A percentile compares a stretch with the other conserved stretches of the same genome.
phyloP scores from a whole-genome alignment of 1,140 invertebrate species.

The Goniozus legneri region DNA sequence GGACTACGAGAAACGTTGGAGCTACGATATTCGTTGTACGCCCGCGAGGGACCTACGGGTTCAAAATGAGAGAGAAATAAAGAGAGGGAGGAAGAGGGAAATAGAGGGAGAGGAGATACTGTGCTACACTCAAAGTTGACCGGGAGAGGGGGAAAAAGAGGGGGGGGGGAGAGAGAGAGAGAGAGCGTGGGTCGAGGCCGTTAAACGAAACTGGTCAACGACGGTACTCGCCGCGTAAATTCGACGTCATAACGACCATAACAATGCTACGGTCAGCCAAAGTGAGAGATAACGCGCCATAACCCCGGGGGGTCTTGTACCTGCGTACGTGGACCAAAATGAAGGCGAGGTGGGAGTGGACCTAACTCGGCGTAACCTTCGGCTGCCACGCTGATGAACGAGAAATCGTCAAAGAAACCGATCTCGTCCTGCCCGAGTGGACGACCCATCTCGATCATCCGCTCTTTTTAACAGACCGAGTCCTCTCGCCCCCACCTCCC shows the following conservation, averaged over 20 bases:
- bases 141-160: neutral
- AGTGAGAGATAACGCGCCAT: constrained; percentile 21
- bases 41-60: no score
- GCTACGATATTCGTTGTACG: no score
- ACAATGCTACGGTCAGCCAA: constrained; percentile 19
- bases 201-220: neutral
- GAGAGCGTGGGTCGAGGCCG: no score
- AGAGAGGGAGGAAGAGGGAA: neutral
- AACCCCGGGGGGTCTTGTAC: constrained; percentile 9
- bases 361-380: constrained; percentile 12
- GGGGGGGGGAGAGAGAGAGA: neutral
- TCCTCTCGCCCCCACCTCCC: no score
- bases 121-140: no score
- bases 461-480: no score
- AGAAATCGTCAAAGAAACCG: no score
- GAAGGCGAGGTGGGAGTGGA: neutral
- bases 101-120: neutral
- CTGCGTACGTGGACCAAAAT: neutral
- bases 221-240: neutral
- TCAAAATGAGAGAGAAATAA: neutral
- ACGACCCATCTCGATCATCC: no score
- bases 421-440: no score
- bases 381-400: constrained; percentile 30
- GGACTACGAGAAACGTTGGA: no score
- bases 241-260: constrained; percentile 7